A percentile compares a stretch with the other conserved stretches of the same genome.
These are phyloP conservation scores for Zaprionus kolodkinae DNA, from an alignment of 1,140 invertebrate genomes.

Conservation along the genomic window DNA sequence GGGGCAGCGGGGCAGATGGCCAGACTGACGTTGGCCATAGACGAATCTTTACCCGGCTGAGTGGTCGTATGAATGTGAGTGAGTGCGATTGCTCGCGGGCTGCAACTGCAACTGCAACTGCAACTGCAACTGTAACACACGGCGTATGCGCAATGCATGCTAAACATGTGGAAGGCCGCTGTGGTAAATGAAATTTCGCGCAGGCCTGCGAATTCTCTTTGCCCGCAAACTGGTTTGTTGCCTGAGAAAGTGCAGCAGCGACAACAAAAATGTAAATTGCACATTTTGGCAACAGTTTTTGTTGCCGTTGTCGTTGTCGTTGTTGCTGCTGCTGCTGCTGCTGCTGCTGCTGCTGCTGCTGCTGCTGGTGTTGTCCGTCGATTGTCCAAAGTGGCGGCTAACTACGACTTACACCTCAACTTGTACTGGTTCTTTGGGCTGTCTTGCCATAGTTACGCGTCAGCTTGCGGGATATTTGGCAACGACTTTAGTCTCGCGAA, in stretches of 20 bases:
- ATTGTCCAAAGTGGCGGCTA: conserved; percentile 30
- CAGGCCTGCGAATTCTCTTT: conserved; percentile 39
- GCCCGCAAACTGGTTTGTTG: conserved; percentile 42
- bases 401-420: conserved; percentile 45
- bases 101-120: conserved; percentile 43
- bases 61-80: conserved; percentile 6
- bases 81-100: not conserved
- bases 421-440: conserved; percentile 70
- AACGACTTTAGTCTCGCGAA: conserved; percentile 60
- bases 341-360: not conserved
- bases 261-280: conserved; percentile 72
- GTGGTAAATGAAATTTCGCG: conserved; percentile 62
- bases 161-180: conserved; percentile 61
- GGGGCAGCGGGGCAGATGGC: not conserved
- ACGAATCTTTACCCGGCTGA: conserved; percentile 32
- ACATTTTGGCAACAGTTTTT: conserved; percentile 42
- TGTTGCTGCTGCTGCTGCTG: not conserved
- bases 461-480: conserved; percentile 67
- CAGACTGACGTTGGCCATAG: conserved; percentile 16
- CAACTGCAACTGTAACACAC: conserved; percentile 53
- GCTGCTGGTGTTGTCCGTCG: conserved; percentile 8
- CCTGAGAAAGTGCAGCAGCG: conserved; percentile 68
- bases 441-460: conserved; percentile 59
- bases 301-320: not conserved
- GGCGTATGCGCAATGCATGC: conserved; percentile 77